Evolutionary conservation across 2,888 invertebrate genomes (phyloP), one percentile per base, ranked within the genome.

Genomic region (Drosophila anceps): DNA sequence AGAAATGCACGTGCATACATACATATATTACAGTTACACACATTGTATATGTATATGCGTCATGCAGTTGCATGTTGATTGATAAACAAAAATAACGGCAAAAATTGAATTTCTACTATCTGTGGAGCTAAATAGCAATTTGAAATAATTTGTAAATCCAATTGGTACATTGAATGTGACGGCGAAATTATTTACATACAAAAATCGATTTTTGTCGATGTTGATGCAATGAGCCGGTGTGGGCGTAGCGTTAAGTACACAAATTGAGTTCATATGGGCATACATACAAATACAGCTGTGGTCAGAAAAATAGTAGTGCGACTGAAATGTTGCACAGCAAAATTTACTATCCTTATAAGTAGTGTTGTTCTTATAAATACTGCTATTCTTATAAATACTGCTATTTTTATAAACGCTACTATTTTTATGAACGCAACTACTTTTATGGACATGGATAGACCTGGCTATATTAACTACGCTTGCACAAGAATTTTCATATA

Each of bases 121-220:
- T n/a, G 12, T 31, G 15, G 18, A 31, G 18, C 0, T 31, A 9
- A 12, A 29, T 12, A n/a, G n/a, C 1, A 6, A 31, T 50, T 24
- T 12, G 0, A 18, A 31, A 48, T 15, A 18, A 1, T 31, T 6
- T 27, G n/a, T 50, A 31, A 31, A 50, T 31, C 12, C 7, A n/a
- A 50, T 18, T 8, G 31, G 12, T 12, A 12, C 6, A 10, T 29
- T 6, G 29, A n/a, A 29, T 4, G 6, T n/a, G 6, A 5, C 48
- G 12, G 18, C 12, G 7, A 29, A 48, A 50, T 50, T 50, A 50
- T 48, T 48, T 5, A 10, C 6, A 12, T 2, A 29, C 2, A n/a
- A 48, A 29, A 29, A 48, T 50, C 48, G 48, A 50, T 50, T 50
- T 50, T 50, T n/a, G n/a, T n/a, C n/a, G n/a, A n/a, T n/a, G 29